Evolutionary conservation across 2,113 vertebrate species (phyloP).

Genomic region (Coracopsis vasa): DNA sequence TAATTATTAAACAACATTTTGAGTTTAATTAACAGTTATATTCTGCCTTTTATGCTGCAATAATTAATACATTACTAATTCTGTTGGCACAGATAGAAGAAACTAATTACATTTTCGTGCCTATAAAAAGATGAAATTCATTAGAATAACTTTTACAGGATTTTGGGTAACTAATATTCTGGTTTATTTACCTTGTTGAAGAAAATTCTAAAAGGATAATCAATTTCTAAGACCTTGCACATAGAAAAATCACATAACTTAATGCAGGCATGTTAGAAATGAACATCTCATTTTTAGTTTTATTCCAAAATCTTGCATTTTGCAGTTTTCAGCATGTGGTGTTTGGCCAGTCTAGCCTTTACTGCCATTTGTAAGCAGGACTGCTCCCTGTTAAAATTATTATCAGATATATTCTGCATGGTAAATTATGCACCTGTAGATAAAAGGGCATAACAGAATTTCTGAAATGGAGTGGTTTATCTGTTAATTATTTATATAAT

Average conservation of each 20-base stretch:
- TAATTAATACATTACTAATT: conserved; percentile 57
- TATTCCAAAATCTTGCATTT: background rate
- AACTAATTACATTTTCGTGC: conserved; percentile 46
- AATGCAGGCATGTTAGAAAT: background rate
- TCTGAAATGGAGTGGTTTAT: background rate
- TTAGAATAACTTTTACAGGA: conserved; percentile 1
- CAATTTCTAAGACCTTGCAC: background rate
- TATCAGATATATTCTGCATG: background rate
- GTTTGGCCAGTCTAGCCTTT: background rate
- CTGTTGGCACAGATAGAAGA: conserved; percentile 45
- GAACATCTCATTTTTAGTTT: background rate
- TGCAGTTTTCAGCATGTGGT: background rate
- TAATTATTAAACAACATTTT: conserved; percentile 49
- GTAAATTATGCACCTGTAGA: background rate
- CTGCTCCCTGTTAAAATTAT: background rate
- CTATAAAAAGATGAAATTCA: conserved; percentile 43
- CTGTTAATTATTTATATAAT: background rate
- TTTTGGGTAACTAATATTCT: background rate
- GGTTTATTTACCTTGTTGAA: conserved; percentile 23
- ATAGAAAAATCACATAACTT: background rate
- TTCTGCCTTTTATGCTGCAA: conserved; percentile 11
- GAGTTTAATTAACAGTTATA: conserved; percentile 47
- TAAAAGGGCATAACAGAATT: background rate
- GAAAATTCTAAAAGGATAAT: background rate
- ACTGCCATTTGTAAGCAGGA: background rate